Conservation (phyloP, 2,888 invertebrate genomes). For the Plemyria rubiginata region DNA sequence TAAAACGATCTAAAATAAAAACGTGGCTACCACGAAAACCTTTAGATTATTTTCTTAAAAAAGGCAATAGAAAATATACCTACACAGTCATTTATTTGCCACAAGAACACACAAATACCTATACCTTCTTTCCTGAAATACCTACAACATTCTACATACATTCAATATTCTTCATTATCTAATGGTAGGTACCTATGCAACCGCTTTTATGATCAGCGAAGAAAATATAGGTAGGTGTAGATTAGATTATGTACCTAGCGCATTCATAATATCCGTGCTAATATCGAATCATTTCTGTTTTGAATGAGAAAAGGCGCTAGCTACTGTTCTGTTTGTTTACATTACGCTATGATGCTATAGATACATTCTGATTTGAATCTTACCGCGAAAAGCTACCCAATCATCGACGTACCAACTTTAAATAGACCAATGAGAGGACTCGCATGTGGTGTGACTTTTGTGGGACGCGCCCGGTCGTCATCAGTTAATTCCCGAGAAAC, state of each 20-base stretch:
- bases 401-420: conserved; percentile 48
- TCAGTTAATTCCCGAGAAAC: conserved; percentile 42
- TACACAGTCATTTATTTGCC: too few relatives aligned
- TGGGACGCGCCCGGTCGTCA: conserved; percentile 67
- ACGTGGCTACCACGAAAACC: background rate
- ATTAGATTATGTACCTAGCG: too few relatives aligned
- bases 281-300: background rate
- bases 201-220: too few relatives aligned
- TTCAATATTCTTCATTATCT: too few relatives aligned
- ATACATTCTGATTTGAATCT: conserved; percentile 50
- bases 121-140: too few relatives aligned
- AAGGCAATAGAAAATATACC: too few relatives aligned
- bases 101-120: too few relatives aligned
- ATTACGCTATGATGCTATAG: background rate
- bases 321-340: conserved; percentile 20
- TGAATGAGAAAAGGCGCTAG: conserved; percentile 2
- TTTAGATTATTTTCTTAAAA: background rate
- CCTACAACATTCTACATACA: too few relatives aligned
- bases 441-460: conserved; percentile 79
- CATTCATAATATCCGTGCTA: too few relatives aligned
- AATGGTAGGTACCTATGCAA: too few relatives aligned
- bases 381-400: conserved; percentile 65
- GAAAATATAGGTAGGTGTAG: too few relatives aligned
- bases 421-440: conserved; percentile 66
- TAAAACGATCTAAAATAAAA: too few relatives aligned